Evolutionary conservation across 2,888 invertebrate genomes (phyloP).

Genomic region (Cerastis rubricosa): DNA sequence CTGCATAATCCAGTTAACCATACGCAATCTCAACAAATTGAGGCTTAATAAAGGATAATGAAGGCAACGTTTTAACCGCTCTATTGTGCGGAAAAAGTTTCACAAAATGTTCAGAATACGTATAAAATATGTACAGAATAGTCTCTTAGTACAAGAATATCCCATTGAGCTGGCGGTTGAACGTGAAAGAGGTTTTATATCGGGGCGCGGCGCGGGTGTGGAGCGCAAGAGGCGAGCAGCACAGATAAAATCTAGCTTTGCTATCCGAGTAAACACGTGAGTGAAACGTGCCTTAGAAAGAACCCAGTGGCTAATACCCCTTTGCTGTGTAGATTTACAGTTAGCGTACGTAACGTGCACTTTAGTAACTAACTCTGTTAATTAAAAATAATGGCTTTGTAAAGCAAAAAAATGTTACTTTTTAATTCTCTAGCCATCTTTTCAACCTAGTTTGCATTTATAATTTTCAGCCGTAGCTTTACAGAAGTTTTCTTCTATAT

Average conservation of each 20-base stretch:
- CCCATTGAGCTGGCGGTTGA: constrained; percentile 53
- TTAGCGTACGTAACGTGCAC: constrained; percentile 35
- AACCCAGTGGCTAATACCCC: constrained; percentile 60
- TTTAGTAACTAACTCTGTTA: constrained; percentile 46
- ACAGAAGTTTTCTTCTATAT: neutral
- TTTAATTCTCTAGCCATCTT: constrained; percentile 12
- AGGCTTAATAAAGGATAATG: constrained; percentile 57
- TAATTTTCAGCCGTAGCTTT: neutral
- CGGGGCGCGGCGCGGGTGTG: constrained; percentile 27
- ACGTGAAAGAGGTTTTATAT: constrained; percentile 61
- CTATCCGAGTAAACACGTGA: constrained; percentile 62
- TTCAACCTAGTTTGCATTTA: constrained; percentile 30
- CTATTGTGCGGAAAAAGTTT: constrained; percentile 41
- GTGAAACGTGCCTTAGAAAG: constrained; percentile 60
- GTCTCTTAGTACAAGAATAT: constrained; percentile 41
- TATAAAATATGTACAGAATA: constrained; percentile 50
- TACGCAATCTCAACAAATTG: constrained; percentile 52
- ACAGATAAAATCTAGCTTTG: constrained; percentile 69
- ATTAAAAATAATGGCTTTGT: constrained; percentile 51
- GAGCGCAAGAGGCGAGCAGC: constrained; percentile 58
- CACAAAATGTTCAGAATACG: constrained; percentile 46
- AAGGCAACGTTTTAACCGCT: constrained; percentile 39
- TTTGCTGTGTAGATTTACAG: constrained; percentile 57
- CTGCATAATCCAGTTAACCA: constrained; percentile 36
- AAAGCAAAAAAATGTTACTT: constrained; percentile 24